Evolutionary conservation across 2,113 vertebrate genomes (phyloP).

Genomic region (Thryonomys swinderianus): DNA sequence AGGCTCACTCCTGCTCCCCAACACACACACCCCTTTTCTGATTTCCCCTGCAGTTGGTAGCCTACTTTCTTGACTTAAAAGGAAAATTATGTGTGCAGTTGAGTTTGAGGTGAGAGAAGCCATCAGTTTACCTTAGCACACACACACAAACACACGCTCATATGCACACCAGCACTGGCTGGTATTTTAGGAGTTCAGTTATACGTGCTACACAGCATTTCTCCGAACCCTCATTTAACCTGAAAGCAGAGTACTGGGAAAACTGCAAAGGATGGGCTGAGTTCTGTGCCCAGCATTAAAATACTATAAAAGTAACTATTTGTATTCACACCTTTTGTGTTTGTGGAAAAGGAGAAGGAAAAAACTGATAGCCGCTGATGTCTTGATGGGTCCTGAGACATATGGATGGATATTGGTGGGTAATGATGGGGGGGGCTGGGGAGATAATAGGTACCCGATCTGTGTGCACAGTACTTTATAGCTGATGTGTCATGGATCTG

Average conservation of each 20-base stretch:
- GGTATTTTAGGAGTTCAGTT: neutral
- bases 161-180: too few relatives aligned
- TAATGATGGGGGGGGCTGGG: neutral
- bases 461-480: neutral
- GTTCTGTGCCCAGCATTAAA: neutral
- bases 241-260: neutral
- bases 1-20: neutral
- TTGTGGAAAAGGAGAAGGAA: neutral
- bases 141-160: neutral
- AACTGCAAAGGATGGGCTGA: neutral
- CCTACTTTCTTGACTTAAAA: neutral
- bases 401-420: neutral
- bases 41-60: neutral
- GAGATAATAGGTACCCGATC: neutral
- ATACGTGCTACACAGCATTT: neutral
- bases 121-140: neutral
- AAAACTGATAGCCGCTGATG: neutral
- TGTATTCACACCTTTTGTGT: slow-evolving; percentile 17
- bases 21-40: neutral
- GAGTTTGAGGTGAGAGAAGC: slow-evolving; percentile 5
- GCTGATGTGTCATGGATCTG: neutral
- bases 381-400: neutral
- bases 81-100: neutral
- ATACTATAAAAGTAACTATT: neutral
- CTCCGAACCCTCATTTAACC: slow-evolving; percentile 21